Base-by-base conservation (phyloP, 2,888 invertebrate genomes). In the Griposia aprilina region DNA sequence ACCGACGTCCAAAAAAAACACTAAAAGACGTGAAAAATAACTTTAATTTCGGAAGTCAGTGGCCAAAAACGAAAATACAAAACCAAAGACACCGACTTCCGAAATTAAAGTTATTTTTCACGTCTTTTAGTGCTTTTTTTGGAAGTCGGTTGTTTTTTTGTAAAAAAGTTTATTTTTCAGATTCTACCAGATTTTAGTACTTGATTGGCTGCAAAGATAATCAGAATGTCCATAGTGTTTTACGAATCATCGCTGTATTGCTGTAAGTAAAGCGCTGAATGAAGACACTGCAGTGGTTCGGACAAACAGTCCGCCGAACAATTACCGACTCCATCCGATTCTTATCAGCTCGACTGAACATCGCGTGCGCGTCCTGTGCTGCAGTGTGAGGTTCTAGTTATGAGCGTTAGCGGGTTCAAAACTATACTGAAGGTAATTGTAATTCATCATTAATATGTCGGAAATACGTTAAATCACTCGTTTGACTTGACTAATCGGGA, bases 211-310 rank as follows among this genome's bases (percentile, higher is more conserved):
- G 17, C 45, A n/a, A 73, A 4, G 52, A 26, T 52, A 36, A 52
- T 52, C 13, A 68, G 63, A 2, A 20, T 15, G 20, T 45, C 23
- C 11, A 52, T 15, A 75, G 26, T 0, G 6, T 55, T 45, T 15
- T 13, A 30, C 23, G 62, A n/a, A 68, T 45, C 30, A 60, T 50
- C 23, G 23, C 26, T 45, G 23, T 48, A 52, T 63, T n/a, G 48
- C 62, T 74, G 65, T 62, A 62, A 10, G 65, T 66, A 45, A 62
- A 73, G 65, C 10, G 8, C 55, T 75, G 60, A 62, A 78, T 85
- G 80, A 86, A 86, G 86, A 77, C 69, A 78, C 73, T 87, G 80
- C 86, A 86, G 63, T 69, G 26, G 55, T 70, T 23, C 76, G 30
- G 20, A 36, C 76, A 59, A 75, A 76, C 86, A 76, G 17, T 23